These are phyloP conservation scores for Huso huso DNA, from an alignment of 2,797 vertebrate genomes.

Conservation along the genomic window DNA sequence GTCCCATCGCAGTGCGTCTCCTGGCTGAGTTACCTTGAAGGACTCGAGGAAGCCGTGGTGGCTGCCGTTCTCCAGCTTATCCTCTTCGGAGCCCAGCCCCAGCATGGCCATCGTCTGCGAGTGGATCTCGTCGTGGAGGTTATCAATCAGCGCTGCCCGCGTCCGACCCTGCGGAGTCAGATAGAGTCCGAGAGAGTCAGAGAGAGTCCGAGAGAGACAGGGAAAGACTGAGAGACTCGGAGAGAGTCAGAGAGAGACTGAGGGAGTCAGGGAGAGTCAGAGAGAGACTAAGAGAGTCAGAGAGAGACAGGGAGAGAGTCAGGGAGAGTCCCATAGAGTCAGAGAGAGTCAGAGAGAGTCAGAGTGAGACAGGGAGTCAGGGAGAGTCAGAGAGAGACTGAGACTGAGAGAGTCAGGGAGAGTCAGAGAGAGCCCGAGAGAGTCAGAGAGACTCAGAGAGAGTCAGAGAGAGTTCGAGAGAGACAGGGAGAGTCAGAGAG, in stretches of 20 bases:
- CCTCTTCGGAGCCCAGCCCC: conserved; percentile 83
- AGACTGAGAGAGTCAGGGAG: too few species aligned
- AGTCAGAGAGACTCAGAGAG: too few species aligned
- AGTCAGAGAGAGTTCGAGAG: too few species aligned
- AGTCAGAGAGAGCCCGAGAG: too few species aligned
- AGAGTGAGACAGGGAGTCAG: too few species aligned
- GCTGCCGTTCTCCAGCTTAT: conserved; percentile 89
- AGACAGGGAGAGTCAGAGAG: too few species aligned
- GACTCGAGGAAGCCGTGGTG: conserved; percentile 92
- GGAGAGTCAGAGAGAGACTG: too few species aligned
- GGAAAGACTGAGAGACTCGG: too few species aligned
- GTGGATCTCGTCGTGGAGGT: conserved; percentile 90
- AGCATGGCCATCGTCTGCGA: conserved; percentile 81
- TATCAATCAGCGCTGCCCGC: conserved; percentile 84
- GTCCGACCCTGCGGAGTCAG: conserved; percentile 70
- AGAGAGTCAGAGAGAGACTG: background rate
- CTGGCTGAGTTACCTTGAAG: conserved; percentile 74
- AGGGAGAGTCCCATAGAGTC: too few species aligned
- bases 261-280: background rate
- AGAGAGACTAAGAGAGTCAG: background rate
- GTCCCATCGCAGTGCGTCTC: too few species aligned
- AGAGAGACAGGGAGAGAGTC: too few species aligned
- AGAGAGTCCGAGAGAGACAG: background rate
- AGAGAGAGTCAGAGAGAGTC: too few species aligned
- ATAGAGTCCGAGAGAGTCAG: background rate